Percentiles rank a stretch among this genome's conserved stretches.
Conservation (phyloP, 1,140 invertebrate species). For the Aricia agestis region DNA sequence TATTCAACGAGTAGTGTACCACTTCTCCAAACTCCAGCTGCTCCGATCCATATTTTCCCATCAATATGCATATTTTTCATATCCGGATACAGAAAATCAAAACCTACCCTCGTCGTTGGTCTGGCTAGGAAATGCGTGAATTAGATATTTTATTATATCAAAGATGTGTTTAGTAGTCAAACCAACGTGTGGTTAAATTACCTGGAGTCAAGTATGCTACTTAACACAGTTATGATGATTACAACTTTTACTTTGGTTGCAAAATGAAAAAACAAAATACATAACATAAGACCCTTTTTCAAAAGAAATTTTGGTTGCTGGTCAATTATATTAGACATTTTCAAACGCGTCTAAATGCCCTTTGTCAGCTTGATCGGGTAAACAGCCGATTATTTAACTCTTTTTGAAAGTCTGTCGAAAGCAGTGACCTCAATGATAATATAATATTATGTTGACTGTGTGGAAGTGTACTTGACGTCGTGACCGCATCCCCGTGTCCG, state of each 20-base stretch:
- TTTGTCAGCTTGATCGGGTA: too few species aligned
- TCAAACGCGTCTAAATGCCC: too few species aligned
- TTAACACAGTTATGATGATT: background rate
- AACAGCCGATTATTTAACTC: too few species aligned
- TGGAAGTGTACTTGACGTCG: background rate
- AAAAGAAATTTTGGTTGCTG: too few species aligned
- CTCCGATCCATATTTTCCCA: background rate
- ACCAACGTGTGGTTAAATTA: background rate
- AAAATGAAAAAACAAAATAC: too few species aligned
- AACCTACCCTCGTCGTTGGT: background rate
- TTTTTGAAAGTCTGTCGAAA: too few species aligned
- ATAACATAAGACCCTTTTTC: too few species aligned
- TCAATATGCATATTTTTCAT: background rate
- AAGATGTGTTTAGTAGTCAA: background rate
- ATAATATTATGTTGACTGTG: background rate
- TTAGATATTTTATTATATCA: background rate
- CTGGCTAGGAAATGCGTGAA: background rate
- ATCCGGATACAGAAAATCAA: background rate
- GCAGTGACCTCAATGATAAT: too few species aligned
- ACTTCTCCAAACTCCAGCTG: background rate
- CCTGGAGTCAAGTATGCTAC: background rate
- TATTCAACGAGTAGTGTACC: background rate
- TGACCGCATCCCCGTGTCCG: background rate
- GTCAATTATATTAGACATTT: too few species aligned
- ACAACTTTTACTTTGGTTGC: too few species aligned